These are phyloP conservation scores for Anoplius nigerrimus DNA, from an alignment of 2,888 invertebrate genomes.

Conservation along the genomic window DNA sequence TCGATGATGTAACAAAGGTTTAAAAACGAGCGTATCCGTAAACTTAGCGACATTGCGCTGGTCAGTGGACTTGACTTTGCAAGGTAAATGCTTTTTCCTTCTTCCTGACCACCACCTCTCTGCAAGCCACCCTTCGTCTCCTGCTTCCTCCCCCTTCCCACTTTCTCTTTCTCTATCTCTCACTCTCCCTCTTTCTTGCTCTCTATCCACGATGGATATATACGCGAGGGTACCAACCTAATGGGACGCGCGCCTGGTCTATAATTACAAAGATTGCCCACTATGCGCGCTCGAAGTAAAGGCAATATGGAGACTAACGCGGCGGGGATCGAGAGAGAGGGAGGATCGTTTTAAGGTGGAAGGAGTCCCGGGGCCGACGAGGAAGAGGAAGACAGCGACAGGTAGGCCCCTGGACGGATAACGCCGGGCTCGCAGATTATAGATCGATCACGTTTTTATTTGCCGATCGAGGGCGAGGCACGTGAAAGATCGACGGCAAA, in stretches of 20 bases:
- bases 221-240: conserved; percentile 55
- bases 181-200: conserved; percentile 3
- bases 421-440: conserved; percentile 32
- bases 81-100: conserved; percentile 21
- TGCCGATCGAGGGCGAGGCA: conserved; percentile 33
- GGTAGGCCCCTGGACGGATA: conserved; percentile 21
- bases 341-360: conserved; percentile 7
- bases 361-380: conserved; percentile 21
- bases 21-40: too few species aligned
- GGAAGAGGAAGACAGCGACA: conserved; percentile 1
- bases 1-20: too few species aligned
- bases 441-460: conserved; percentile 50
- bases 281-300: conserved; percentile 34
- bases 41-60: conserved; percentile 31
- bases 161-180: conserved; percentile 6
- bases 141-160: background rate
- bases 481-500: conserved; percentile 9
- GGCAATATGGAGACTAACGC: conserved; percentile 27
- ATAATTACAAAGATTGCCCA: conserved; percentile 73
- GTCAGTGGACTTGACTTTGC: conserved; percentile 28
- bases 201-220: conserved; percentile 19
- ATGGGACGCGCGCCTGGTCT: conserved; percentile 70
- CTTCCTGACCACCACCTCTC: conserved; percentile 13
- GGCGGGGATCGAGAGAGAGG: conserved; percentile 8
- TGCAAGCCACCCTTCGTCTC: background rate